Percentiles rank a stretch among this genome's conserved stretches.
These are phyloP conservation scores for Rhodinocichla rosea DNA, from an alignment of 2,113 vertebrate species.

Conservation along the genomic window DNA sequence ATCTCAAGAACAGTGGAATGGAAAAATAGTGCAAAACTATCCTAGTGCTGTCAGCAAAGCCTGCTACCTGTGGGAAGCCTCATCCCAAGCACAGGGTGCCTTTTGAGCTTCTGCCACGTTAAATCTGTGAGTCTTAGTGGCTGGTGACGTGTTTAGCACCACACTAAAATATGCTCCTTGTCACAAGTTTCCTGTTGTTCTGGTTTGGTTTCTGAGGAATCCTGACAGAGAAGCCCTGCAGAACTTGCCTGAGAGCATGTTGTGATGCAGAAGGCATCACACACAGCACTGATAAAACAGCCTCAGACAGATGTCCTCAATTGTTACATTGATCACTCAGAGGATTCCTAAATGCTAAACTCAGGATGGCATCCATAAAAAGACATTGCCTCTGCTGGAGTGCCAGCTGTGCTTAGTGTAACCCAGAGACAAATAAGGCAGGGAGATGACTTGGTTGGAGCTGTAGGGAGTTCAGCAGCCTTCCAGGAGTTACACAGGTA, in stretches of 20 bases:
- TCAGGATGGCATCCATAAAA: neutral
- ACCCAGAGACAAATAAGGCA: neutral
- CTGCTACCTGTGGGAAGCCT: neutral
- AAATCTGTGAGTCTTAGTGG: neutral
- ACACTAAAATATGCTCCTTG: constrained; percentile 28
- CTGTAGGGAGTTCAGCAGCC: neutral
- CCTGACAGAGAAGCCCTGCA: neutral
- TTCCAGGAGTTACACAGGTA: neutral
- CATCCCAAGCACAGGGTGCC: neutral
- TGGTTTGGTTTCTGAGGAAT: neutral
- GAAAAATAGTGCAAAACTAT: neutral
- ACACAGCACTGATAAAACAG: neutral
- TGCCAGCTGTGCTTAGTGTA: neutral
- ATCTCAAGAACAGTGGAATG: neutral
- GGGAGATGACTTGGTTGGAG: neutral
- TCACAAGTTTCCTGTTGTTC: neutral
- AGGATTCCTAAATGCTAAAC: neutral
- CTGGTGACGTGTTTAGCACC: neutral
- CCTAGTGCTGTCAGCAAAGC: neutral
- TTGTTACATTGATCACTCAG: neutral
- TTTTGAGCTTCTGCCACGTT: neutral
- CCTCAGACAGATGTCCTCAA: constrained; percentile 5
- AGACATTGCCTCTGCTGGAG: neutral
- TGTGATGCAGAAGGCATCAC: neutral
- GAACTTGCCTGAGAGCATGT: neutral